phyloP scores from a whole-genome alignment of 2,797 vertebrate species.

The Alauda arvensis region DNA sequence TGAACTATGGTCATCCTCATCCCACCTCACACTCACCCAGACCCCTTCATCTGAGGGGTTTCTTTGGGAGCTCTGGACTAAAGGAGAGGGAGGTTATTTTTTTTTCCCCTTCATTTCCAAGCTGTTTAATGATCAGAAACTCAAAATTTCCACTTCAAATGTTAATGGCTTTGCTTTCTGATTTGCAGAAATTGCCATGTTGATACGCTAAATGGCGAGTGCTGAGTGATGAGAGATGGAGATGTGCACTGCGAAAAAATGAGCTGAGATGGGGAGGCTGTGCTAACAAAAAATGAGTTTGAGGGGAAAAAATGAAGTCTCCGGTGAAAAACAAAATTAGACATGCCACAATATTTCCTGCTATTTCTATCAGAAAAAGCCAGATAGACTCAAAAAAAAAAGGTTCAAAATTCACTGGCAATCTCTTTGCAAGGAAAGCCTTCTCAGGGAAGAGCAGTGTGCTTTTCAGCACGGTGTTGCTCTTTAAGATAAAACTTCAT shows the following conservation, averaged over 20 bases:
- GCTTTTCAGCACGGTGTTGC: not conserved
- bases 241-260: not conserved
- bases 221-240: not conserved
- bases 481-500: not conserved
- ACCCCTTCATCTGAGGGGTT: not conserved
- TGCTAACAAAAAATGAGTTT: not conserved
- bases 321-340: conserved; percentile 7
- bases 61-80: not conserved
- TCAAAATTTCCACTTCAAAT: conserved; percentile 12
- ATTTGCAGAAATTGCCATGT: conserved; percentile 5
- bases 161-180: conserved; percentile 20
- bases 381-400: not conserved
- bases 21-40: accelerated
- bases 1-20: accelerated
- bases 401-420: not conserved
- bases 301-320: not conserved
- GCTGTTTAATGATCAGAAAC: not conserved
- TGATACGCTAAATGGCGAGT: not conserved
- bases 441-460: not conserved
- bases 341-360: not conserved
- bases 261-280: not conserved
- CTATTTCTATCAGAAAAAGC: not conserved
- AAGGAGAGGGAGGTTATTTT: not conserved
- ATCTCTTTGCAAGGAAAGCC: not conserved
- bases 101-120: not conserved